Conservation (phyloP, 2,113 vertebrate species). For the Podarcis raffonei region DNA sequence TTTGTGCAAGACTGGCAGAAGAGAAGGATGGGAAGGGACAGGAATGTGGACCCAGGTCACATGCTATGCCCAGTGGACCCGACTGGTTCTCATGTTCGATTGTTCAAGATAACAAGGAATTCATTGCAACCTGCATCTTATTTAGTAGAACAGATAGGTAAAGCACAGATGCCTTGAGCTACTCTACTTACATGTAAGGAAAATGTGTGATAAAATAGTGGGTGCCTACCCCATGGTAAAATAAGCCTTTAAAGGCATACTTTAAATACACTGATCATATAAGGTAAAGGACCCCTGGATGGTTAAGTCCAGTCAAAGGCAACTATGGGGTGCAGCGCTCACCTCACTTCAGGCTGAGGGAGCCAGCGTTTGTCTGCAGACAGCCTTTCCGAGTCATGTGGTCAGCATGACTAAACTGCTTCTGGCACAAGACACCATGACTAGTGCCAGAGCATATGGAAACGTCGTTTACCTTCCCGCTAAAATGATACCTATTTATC, state of each 20-base stretch:
- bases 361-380: too few relatives aligned
- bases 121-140: neutral
- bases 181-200: neutral
- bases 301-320: too few relatives aligned
- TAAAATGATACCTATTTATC: too few relatives aligned
- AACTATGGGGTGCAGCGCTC: too few relatives aligned
- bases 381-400: too few relatives aligned
- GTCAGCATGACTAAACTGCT: too few relatives aligned
- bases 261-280: neutral
- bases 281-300: neutral
- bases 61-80: neutral
- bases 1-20: neutral
- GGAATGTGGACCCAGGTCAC: neutral
- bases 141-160: neutral
- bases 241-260: neutral
- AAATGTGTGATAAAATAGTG: neutral
- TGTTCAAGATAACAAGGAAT: neutral
- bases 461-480: too few relatives aligned
- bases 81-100: neutral
- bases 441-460: too few relatives aligned
- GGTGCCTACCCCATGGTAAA: neutral
- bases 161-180: neutral
- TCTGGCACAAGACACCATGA: too few relatives aligned
- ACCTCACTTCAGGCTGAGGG: too few relatives aligned
- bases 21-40: neutral